phyloP scores from a whole-genome alignment of 2,797 vertebrate species.

The Threskiornis aethiopicus region DNA sequence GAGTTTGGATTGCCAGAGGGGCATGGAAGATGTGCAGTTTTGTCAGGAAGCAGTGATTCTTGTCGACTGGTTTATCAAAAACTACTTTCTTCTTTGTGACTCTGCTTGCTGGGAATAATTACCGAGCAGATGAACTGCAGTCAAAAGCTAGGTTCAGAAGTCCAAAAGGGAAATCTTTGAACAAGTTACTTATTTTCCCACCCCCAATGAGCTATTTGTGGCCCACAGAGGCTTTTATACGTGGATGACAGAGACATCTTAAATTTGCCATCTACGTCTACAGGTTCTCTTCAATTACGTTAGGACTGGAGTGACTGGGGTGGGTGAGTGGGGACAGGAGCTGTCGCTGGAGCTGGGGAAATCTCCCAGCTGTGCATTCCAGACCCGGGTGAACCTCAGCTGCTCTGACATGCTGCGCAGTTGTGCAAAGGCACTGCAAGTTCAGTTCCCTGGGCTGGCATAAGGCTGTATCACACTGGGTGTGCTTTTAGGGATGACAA shows the following conservation, averaged over 20 bases:
- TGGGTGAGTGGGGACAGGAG: background rate
- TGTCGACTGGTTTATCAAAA: background rate
- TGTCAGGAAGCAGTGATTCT: background rate
- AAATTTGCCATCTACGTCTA: background rate
- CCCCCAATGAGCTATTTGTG: background rate
- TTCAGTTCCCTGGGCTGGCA: background rate
- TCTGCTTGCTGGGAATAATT: background rate
- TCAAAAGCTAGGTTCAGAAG: background rate
- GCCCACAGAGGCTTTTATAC: background rate
- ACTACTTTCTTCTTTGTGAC: background rate
- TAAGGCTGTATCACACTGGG: background rate
- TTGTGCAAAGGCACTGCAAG: background rate
- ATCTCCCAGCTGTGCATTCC: constrained; percentile 21
- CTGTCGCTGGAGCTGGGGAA: background rate
- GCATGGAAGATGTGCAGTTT: background rate
- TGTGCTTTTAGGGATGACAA: background rate
- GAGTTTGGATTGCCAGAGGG: background rate
- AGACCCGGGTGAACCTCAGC: background rate
- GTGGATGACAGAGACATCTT: background rate
- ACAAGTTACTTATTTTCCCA: background rate
- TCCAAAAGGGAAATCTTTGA: background rate
- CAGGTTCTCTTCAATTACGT: background rate
- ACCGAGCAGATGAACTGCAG: background rate
- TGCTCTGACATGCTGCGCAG: background rate
- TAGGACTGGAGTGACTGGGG: background rate